A percentile compares a stretch with the other conserved stretches of the same genome.
Evolutionary conservation across 2,797 vertebrate genomes (phyloP).

Genomic region (Psittacula derbiana): DNA sequence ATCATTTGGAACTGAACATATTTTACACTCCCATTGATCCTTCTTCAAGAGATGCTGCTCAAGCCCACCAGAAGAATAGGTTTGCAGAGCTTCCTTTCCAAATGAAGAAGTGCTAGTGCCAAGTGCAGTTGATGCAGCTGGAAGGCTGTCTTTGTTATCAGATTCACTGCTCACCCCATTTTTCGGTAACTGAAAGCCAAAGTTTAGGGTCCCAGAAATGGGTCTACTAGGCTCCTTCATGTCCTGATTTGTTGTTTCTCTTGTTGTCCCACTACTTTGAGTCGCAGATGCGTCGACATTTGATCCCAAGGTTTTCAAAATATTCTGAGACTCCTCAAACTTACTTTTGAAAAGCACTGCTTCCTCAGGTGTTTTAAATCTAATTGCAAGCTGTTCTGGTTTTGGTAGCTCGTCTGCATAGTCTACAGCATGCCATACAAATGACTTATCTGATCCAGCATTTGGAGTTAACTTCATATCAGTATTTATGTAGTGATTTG

Average conservation of each 20-base stretch:
- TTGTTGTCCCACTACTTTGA: slow-evolving; percentile 61
- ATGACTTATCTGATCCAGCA: slow-evolving; percentile 92
- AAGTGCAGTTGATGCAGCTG: background rate
- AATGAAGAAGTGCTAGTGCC: slow-evolving; percentile 35
- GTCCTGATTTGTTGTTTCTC: slow-evolving; percentile 53
- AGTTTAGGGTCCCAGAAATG: slow-evolving; percentile 64
- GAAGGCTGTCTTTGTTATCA: slow-evolving; percentile 24
- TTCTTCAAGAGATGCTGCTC: slow-evolving; percentile 77
- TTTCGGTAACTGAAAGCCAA: slow-evolving; percentile 86
- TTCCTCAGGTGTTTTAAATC: slow-evolving; percentile 96
- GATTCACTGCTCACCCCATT: slow-evolving; percentile 71
- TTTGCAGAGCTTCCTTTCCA: slow-evolving; percentile 35
- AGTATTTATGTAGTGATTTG: slow-evolving; percentile 95
- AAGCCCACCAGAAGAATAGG: slow-evolving; percentile 49
- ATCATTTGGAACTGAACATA: slow-evolving; percentile 83
- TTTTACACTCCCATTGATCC: slow-evolving; percentile 84
- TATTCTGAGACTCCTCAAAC: slow-evolving; percentile 90
- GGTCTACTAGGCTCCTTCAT: slow-evolving; percentile 72
- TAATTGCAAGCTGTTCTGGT: slow-evolving; percentile 92
- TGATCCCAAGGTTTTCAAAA: slow-evolving; percentile 67
- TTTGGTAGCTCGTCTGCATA: slow-evolving; percentile 95
- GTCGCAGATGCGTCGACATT: slow-evolving; percentile 50
- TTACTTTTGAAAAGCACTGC: slow-evolving; percentile 90
- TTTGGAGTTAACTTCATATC: slow-evolving; percentile 94
- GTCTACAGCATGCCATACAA: slow-evolving; percentile 96